Evolutionary conservation across 2,113 vertebrate genomes (phyloP), one percentile per base, ranked within the genome.

Genomic region (Acanthisitta chloris): DNA sequence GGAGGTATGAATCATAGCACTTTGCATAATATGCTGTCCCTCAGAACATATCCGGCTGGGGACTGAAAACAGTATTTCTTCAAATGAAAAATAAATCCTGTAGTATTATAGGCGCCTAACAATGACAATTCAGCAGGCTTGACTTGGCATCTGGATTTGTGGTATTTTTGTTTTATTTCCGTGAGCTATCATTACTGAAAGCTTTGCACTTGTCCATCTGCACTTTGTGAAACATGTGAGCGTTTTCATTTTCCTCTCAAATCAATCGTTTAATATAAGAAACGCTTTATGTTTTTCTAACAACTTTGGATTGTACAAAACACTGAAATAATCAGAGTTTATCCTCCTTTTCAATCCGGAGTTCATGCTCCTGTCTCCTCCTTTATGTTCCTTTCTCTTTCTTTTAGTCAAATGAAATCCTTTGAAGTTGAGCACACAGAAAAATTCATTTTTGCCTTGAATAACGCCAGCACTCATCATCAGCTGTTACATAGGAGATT

Each of bases 401-500:
- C 58, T 93, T 80, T 86, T 42, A 83, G 76, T 89, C 42, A 91
- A 74, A 74, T 78, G 42, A 89, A 88, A 94, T 66, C 73, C 46
- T 84, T 89, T 92, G 62, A 91, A 97, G 71, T 92, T 92, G 65
- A 90, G 92, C 88, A 72, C 61, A 85, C 9, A 71, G 28, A 82
- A 86, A 94, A 89, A 84, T 38, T 86, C 40, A 40, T 83, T 96
- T 97, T 94, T 95, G 81, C 80, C 51, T 97, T 88, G 81, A 94
- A 95, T 95, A 98, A 92, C 65, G 48, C 73, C 94, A 96, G 88
- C 69, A 86, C 81, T 84, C 89, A 96, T 94, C 96, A 80, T 79
- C 90, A 87, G 31, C 52, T 61, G 73, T 96, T 96, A 96, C 91
- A 96, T 14, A 94, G 96, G 96, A 98, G 95, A 97, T 98, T 97